These are phyloP conservation scores for Aphidoletes aphidimyza DNA, from an alignment of 2,888 invertebrate genomes.

Conservation along the genomic window DNA sequence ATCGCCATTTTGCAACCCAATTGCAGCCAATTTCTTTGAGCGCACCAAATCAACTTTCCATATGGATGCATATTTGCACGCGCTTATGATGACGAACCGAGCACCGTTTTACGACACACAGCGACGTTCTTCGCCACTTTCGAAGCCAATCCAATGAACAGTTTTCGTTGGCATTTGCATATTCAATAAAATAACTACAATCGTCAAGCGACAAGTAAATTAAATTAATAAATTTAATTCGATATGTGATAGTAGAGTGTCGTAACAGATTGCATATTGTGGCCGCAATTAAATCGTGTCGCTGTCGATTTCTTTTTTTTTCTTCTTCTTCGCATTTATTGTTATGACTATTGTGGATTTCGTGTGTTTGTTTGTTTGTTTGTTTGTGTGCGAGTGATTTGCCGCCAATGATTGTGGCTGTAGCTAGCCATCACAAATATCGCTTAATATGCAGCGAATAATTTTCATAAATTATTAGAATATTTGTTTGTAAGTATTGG, in stretches of 20 bases:
- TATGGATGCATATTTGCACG: constrained; percentile 29
- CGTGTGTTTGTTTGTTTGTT: background rate
- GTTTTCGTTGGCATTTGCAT: constrained; percentile 41
- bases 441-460: background rate
- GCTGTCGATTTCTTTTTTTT: constrained; percentile 10
- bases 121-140: background rate
- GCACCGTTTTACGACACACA: background rate
- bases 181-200: background rate
- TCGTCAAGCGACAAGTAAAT: background rate
- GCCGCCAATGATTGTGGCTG: background rate
- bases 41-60: background rate
- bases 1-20: background rate
- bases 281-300: constrained; percentile 37
- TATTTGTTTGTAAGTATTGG: background rate
- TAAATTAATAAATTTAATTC: constrained; percentile 22
- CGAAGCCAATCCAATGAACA: no score
- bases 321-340: background rate
- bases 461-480: constrained; percentile 36
- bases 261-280: constrained; percentile 46
- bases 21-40: background rate
- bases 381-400: background rate
- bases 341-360: background rate
- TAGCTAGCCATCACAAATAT: background rate
- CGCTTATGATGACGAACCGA: background rate
- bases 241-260: constrained; percentile 34